Base-by-base conservation (phyloP, 2,797 vertebrate genomes). In the Hypotaenidia okinawae region DNA sequence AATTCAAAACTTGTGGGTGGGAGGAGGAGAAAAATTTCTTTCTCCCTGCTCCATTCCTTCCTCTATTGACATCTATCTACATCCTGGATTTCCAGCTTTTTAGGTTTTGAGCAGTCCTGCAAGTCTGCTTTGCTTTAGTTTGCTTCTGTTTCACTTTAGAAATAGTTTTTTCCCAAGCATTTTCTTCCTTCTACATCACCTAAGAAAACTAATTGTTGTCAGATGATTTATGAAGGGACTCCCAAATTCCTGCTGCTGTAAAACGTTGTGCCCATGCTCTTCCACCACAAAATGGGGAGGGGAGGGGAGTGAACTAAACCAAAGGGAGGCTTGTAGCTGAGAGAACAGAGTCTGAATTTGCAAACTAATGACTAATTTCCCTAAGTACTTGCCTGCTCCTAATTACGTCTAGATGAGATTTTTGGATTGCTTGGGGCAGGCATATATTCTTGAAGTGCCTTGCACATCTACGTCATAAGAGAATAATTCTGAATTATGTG, bases 351-450 rank as follows among this genome's bases (percentile, higher is more conserved):
- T 82, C 74, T 93, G 73, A 79, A 91, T 96, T 96, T 96, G 93
- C 87, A 95, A 94, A 77, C 86, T 94, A 94, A 96, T 94, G 86
- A 92, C 84, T 95, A 74, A 97, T 95, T 95, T 97, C 95, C 93
- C 84, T 87, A 93, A 95, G 81, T 90, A 77, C 81, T 90, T 95
- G 67, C 92, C 61, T 89, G 37, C 52, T 90, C 33, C 94, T 97
- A 93, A 95, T 95, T 96, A 93, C 2, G n/a, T 92, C 81, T 94
- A 92, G 95, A 96, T 96, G 91, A 94, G 92, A 93, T 95, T 95
- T 72, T 59, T 93, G 90, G 72, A 85, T 85, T 5, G 57, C 90
- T 95, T 83, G 84, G 62, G 92, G 93, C 90, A 92, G 84, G 32
- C 61, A 54, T 72, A 43, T 94, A 82, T 78, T 89, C 75, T 91